Evolutionary conservation across 2,888 invertebrate genomes (phyloP).

Genomic region (Eupithecia inturbata): DNA sequence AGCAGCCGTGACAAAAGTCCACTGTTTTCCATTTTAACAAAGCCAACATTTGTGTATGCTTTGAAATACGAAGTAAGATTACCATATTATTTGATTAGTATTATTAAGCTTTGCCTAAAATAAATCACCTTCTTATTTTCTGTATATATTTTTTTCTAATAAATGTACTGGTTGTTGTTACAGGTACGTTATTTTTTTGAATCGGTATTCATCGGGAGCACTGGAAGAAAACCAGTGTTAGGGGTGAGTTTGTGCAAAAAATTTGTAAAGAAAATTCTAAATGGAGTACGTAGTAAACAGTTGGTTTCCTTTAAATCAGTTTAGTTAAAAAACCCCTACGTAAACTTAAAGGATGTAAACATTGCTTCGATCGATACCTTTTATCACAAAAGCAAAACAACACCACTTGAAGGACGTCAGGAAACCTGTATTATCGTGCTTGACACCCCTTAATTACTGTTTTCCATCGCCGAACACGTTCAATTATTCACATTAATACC

Average conservation of each 20-base stretch:
- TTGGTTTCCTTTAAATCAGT: neutral
- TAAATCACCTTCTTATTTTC: no score
- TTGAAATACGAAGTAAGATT: no score
- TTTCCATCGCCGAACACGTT: slow-evolving; percentile 22
- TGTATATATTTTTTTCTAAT: neutral
- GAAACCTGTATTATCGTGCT: slow-evolving; percentile 17
- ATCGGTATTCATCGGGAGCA: neutral
- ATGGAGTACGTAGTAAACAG: neutral
- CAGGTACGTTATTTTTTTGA: neutral
- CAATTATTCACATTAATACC: slow-evolving; percentile 27
- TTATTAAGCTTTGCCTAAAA: no score
- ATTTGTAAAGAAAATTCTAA: neutral
- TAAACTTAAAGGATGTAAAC: neutral
- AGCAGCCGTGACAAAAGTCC: neutral
- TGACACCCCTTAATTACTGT: slow-evolving; percentile 30
- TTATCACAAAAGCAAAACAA: slow-evolving; percentile 20
- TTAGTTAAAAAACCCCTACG: neutral
- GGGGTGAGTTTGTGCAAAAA: neutral
- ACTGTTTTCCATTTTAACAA: neutral
- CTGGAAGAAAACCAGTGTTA: neutral
- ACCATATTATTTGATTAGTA: no score
- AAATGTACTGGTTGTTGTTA: neutral
- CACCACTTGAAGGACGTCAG: neutral
- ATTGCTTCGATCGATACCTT: neutral
- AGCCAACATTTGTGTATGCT: neutral